Conservation (phyloP, 2,888 invertebrate genomes). For the Agriopis marginaria region DNA sequence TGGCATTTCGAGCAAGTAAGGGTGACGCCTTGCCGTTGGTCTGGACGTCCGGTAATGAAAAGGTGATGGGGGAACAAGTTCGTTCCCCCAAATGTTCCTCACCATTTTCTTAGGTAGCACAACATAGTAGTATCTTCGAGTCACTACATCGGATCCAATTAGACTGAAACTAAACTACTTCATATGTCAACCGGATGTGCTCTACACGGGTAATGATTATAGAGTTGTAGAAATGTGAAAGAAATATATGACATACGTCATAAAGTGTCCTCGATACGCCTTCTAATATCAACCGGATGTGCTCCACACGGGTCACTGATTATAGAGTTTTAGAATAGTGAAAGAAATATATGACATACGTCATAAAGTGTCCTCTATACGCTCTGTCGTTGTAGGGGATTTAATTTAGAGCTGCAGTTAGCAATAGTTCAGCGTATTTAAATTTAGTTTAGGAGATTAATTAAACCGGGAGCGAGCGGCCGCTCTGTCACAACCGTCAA, state of each 20-base stretch:
- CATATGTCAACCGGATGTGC: conserved; percentile 45
- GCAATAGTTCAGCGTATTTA: conserved; percentile 69
- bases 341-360: conserved; percentile 59
- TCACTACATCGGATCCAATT: conserved; percentile 25
- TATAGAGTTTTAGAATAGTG: conserved; percentile 44
- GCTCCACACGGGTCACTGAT: conserved; percentile 39
- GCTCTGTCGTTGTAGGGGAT: conserved; percentile 58
- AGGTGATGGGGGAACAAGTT: too few relatives aligned
- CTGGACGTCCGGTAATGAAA: too few relatives aligned
- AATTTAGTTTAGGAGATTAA: conserved; percentile 81
- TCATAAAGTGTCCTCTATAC: conserved; percentile 56
- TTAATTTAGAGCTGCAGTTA: conserved; percentile 63
- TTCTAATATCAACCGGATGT: conserved; percentile 45
- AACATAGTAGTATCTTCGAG: conserved; percentile 13
- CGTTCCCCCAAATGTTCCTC: too few relatives aligned
- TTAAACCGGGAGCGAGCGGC: conserved; percentile 66
- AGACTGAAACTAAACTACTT: conserved; percentile 35
- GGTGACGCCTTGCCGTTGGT: too few relatives aligned
- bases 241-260: conserved; percentile 61
- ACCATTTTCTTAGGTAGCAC: conserved; percentile 7
- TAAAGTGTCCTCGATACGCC: conserved; percentile 45
- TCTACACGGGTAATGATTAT: conserved; percentile 41
- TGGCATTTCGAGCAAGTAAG: too few relatives aligned
- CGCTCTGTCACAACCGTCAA: conserved; percentile 75
- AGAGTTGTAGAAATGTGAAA: conserved; percentile 47